Percentiles rank a stretch among this genome's conserved stretches.
These are phyloP conservation scores for Xiphias gladius DNA, from an alignment of 2,113 vertebrate genomes.

Conservation along the genomic window DNA sequence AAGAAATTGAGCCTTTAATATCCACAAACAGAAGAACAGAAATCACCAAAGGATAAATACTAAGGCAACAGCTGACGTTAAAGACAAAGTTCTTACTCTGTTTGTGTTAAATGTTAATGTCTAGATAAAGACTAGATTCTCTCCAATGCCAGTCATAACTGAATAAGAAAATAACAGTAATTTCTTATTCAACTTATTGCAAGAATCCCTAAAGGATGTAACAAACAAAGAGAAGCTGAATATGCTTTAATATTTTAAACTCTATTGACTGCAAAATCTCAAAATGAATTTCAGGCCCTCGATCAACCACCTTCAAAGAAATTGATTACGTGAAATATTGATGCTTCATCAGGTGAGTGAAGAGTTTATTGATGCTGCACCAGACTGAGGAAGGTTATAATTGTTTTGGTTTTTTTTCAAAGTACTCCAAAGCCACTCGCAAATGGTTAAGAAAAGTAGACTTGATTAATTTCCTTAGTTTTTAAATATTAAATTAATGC, in stretches of 20 bases:
- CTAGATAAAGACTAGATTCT: not conserved
- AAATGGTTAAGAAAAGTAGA: not conserved
- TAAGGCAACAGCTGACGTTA: slow-evolving; percentile 3
- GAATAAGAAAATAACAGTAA: not conserved
- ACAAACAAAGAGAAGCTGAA: slow-evolving; percentile 49
- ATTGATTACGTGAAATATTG: slow-evolving; percentile 66
- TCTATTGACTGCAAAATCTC: slow-evolving; percentile 46
- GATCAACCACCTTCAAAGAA: slow-evolving; percentile 67
- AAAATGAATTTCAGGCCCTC: slow-evolving; percentile 49
- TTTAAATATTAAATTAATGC: not conserved
- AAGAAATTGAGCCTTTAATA: no score
- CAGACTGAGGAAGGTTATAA: not conserved
- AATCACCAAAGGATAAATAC: not conserved
- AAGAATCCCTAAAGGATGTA: not conserved
- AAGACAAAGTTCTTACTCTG: not conserved
- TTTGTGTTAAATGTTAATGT: not conserved
- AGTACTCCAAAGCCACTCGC: not conserved
- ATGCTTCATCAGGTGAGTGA: slow-evolving; percentile 56
- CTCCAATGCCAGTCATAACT: not conserved
- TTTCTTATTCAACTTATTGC: not conserved
- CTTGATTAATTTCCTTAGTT: not conserved
- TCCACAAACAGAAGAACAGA: not conserved
- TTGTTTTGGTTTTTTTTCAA: slow-evolving; percentile 24
- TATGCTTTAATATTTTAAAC: slow-evolving; percentile 60
- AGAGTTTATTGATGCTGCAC: slow-evolving; percentile 39